phyloP scores from a whole-genome alignment of 1,140 invertebrate species.

The Drosophila hydei region DNA sequence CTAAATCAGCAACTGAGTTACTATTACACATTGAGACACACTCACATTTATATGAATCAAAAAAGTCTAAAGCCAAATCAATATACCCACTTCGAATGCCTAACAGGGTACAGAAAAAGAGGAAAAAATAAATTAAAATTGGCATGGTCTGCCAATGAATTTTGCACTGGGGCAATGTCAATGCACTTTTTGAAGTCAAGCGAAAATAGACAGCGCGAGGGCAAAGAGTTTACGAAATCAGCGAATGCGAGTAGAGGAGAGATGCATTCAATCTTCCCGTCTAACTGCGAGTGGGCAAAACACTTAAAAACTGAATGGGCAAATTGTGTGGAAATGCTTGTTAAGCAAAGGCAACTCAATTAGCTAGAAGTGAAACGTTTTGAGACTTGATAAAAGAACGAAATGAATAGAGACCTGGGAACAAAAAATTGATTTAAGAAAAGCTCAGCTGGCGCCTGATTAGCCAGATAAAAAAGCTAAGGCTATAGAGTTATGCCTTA shows the following conservation, averaged over 20 bases:
- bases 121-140: conserved; percentile 64
- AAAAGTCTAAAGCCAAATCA: neutral
- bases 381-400: neutral
- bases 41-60: no score
- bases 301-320: conserved; percentile 36
- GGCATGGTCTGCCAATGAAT: conserved; percentile 72
- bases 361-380: conserved; percentile 22
- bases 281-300: conserved; percentile 3
- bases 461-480: neutral
- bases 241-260: neutral
- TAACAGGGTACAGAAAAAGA: conserved; percentile 22
- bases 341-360: conserved; percentile 30
- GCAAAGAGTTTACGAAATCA: no score
- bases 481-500: neutral
- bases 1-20: no score
- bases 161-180: conserved; percentile 73
- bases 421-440: neutral
- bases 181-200: conserved; percentile 69
- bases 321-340: conserved; percentile 33
- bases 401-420: neutral
- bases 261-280: conserved; percentile 30
- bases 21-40: no score
- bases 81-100: neutral
- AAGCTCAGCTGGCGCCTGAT: conserved; percentile 2
- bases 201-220: conserved; percentile 23